Evolutionary conservation across 2,888 invertebrate species (phyloP), one percentile per base, ranked within the genome.

Genomic region (Mythimna lalbum): DNA sequence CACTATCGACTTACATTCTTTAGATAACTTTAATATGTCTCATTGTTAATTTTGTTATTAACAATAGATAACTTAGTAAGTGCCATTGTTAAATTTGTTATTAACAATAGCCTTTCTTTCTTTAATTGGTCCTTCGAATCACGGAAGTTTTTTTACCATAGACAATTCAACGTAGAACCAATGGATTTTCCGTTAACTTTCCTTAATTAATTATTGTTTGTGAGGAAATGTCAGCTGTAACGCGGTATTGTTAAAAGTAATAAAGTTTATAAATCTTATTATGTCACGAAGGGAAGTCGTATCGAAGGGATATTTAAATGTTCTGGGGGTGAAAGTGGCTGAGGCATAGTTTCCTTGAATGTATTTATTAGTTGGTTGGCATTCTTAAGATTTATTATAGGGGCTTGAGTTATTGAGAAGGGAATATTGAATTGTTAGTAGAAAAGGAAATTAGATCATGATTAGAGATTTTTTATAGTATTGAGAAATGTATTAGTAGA

Each of bases 301-400:
- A 57, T 33, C 21, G 68, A 50, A 49, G 64, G 77, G 62, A 64
- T 69, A 76, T 83, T 84, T 70, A 83, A 72, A 80, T 80, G 53
- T 63, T 21, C 31, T 47, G 69, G 56, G 82, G 85, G 83, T 76
- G 83, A 83, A 82, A 83, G 85, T 75, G 53, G 52, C 33, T 78
- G 60, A 77, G 68, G 63, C 73, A 83, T 78, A 50, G 73, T 76
- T 83, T 85, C 83, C 84, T 84, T 64, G 39, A 59, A 56, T 61
- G 62, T 78, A 76, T 84, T 77, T 75, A 84, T 76, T 68, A 66
- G 78, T 81, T 74, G 69, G 68, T 71, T 59, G 17, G n/a, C 69
- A 43, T 43, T 43, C 43, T 57, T 78, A 67, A 66, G 68, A 81
- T 80, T 77, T 49, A 82, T 73, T 23, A 52, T 43, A 14, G 27